Base-by-base conservation (phyloP, 2,113 vertebrate species). In the Marcusenius ussheri region DNA sequence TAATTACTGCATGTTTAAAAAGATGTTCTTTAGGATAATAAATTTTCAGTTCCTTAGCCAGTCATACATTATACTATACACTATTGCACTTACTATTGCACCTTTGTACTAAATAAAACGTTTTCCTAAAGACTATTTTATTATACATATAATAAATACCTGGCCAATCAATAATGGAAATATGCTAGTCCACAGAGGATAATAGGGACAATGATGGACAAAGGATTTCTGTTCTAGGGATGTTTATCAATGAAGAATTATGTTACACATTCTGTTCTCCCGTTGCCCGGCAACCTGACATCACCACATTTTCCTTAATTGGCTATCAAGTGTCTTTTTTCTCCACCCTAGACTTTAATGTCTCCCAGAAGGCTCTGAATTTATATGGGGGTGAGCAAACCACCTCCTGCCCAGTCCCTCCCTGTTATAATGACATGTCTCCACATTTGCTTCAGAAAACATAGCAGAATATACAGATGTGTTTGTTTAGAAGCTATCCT, bases 221-320 rank as follows among this genome's bases (percentile, higher is more conserved):
- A 49, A 86, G 83, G 47, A 17, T 21, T 27, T 86, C 35, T 80
- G 35, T 80, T 80, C 35, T 39, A 80, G n/a, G 62, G 27, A 92
- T 89, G 89, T 84, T 91, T 91, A 93, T 62, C 92, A 94, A 93
- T 94, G 90, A 94, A 92, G 93, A 93, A 58, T 94, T 94, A 95
- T 91, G 93, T 91, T 91, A 91, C 90, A 92, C 91, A 89, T 91
- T 92, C 90, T 93, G 91, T 90, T 89, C 80, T 91, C 92, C 91
- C 94, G 96, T 96, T 96, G 94, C 96, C 91, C 93, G 91, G 96
- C 94, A 96, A 96, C 96, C 89, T 89, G 92, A 92, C 94, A 93
- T 94, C 92, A 93, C 8, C 90, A 88, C 90, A 92, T 85, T 62
- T 35, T 27, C 24, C 88, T 87, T 86, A 91, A 91, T 89, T 90